Evolutionary conservation across 2,113 vertebrate genomes (phyloP).

Genomic region (Erinaceus europaeus): DNA sequence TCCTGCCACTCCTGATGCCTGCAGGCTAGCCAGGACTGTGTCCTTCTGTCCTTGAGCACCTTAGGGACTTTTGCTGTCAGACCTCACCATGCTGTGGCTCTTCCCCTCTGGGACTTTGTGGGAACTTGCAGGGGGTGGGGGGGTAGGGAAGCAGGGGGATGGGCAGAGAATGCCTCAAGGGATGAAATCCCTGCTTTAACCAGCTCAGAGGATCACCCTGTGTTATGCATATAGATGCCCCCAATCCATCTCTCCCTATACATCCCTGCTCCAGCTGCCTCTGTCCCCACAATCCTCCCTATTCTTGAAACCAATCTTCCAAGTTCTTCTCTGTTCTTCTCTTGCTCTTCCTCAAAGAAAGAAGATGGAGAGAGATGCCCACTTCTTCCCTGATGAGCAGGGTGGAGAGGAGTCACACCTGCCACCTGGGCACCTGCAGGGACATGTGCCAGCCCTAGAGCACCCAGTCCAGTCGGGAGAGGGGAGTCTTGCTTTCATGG

Average conservation of each 20-base stretch:
- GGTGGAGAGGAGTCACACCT: background rate
- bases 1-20: rapidly evolving
- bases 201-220: background rate
- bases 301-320: background rate
- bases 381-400: too few relatives aligned
- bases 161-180: too few relatives aligned
- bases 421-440: too few relatives aligned
- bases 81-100: background rate
- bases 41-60: background rate
- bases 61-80: background rate
- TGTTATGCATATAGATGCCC: rapidly evolving
- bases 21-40: background rate
- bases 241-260: too few relatives aligned
- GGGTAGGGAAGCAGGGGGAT: rapidly evolving
- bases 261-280: rapidly evolving
- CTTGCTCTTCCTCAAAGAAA: background rate
- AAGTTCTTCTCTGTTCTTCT: background rate
- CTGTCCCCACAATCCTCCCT: background rate
- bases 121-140: background rate
- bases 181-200: too few relatives aligned
- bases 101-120: background rate
- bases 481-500: background rate
- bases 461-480: too few relatives aligned
- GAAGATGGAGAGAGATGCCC: too few relatives aligned
- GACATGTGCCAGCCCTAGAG: too few relatives aligned